phyloP scores from a whole-genome alignment of 2,113 vertebrate genomes.

The Microtus oregoni region DNA sequence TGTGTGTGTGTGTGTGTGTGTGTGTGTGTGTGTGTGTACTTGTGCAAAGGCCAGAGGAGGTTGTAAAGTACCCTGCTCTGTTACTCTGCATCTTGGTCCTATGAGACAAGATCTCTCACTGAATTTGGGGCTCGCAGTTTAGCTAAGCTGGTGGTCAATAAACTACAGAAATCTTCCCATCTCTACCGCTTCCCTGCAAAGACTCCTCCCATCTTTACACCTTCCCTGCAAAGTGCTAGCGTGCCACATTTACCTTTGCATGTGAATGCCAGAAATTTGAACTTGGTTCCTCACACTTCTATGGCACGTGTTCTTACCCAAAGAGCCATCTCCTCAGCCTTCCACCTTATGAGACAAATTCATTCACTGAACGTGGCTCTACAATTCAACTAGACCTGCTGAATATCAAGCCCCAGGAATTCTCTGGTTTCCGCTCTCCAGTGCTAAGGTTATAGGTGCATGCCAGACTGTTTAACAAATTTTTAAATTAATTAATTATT shows the following conservation, averaged over 20 bases:
- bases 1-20: too few species aligned
- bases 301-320: not conserved
- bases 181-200: too few species aligned
- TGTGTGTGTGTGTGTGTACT: too few species aligned
- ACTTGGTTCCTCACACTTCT: not conserved
- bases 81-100: not conserved
- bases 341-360: not conserved
- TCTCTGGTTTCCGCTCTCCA: too few species aligned
- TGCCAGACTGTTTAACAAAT: too few species aligned
- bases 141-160: not conserved
- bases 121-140: not conserved
- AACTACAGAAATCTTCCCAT: not conserved
- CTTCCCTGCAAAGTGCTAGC: not conserved
- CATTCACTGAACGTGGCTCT: not conserved
- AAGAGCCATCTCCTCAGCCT: too few species aligned
- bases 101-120: not conserved
- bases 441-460: not conserved
- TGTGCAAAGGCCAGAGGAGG: not conserved
- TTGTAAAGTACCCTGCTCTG: not conserved
- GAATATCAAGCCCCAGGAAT: not conserved
- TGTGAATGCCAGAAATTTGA: not conserved
- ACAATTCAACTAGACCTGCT: not conserved
- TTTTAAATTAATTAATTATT: not conserved
- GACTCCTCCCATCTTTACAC: too few species aligned
- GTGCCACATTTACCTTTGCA: not conserved